These are phyloP conservation scores for Mercenaria mercenaria DNA, from an alignment of 1,140 invertebrate genomes.

Conservation along the genomic window DNA sequence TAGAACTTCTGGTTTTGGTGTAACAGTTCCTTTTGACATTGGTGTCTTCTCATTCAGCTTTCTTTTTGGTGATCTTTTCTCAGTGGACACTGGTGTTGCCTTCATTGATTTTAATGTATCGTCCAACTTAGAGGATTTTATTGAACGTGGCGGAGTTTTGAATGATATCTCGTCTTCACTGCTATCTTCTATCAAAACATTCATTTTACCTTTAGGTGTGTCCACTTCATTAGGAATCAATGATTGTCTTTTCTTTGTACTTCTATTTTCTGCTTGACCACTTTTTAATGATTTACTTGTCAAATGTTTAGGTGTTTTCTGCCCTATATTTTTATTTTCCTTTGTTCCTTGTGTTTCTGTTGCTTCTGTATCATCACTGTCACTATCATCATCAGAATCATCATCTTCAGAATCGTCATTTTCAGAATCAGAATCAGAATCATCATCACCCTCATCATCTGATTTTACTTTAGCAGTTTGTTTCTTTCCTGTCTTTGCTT, in stretches of 20 bases:
- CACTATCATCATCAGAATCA: neutral
- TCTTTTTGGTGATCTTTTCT: slow-evolving; percentile 11
- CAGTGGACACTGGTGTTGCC: neutral
- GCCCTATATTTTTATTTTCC: neutral
- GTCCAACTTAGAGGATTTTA: slow-evolving; percentile 66
- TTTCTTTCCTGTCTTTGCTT: neutral
- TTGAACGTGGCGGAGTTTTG: slow-evolving; percentile 63
- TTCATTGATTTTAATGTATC: neutral
- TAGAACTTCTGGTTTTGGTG: neutral
- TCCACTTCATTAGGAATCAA: slow-evolving; percentile 47
- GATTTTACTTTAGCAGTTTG: neutral
- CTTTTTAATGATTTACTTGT: neutral
- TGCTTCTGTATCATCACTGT: neutral
- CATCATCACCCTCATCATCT: neutral
- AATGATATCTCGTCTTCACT: slow-evolving; percentile 68
- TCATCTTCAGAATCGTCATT: neutral
- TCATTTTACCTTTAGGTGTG: slow-evolving; percentile 54
- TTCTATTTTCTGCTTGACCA: neutral
- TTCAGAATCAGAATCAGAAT: neutral
- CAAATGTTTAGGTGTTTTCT: neutral
- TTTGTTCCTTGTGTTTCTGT: neutral
- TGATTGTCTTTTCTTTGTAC: slow-evolving; percentile 1
- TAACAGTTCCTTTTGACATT: neutral
- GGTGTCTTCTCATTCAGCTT: neutral
- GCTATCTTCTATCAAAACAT: slow-evolving; percentile 64